Evolutionary conservation across 2,888 invertebrate genomes (phyloP), one percentile per base, ranked within the genome.

Genomic region (Andrena chrysosceles): DNA sequence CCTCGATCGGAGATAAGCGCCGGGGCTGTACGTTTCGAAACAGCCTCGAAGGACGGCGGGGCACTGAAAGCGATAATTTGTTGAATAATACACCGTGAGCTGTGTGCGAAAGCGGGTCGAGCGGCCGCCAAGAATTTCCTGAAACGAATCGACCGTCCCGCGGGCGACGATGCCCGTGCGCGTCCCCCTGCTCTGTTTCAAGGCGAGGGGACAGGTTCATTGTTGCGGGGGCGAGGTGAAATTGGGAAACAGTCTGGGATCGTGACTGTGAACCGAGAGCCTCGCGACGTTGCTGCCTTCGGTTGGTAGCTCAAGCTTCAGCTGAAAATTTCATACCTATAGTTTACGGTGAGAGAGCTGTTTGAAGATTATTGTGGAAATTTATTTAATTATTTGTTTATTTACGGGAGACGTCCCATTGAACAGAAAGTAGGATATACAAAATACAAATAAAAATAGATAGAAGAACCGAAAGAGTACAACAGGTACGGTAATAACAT

Each of bases 1-100:
- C 48, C 52, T 54, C 64, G 87, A 86, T 87, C 33, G 23, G 42
- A 84, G 87, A 86, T 87, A 86, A 84, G 20, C 35, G 64, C 10
- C 23, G 56, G 42, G 69, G 59, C 16, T 26, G 66, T 64, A 73
- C 70, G 64, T 86, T 86, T 87, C 78, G 78, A 84, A 86, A 87
- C 76, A 74, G 64, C 62, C 62, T 71, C 70, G 76, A 81, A 86
- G 77, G 75, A 85, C 77, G 75, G 62, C 75, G 31, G 60, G 42
- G 49, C 26, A 13, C 48, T 52, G 68, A 73, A 29, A 60, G 64
- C 60, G 74, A 83, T 77, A 75, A 85, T 83, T 86, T 80, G 72
- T 80, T 72, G 64, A 66, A 64, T 83, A 77, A 81, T 83, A 77
- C 74, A 52, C 35, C 20, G 64, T 26, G 13, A 62, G 67, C 69